Base-by-base conservation (phyloP, 2,888 invertebrate genomes). In the Parnassius orleans region DNA sequence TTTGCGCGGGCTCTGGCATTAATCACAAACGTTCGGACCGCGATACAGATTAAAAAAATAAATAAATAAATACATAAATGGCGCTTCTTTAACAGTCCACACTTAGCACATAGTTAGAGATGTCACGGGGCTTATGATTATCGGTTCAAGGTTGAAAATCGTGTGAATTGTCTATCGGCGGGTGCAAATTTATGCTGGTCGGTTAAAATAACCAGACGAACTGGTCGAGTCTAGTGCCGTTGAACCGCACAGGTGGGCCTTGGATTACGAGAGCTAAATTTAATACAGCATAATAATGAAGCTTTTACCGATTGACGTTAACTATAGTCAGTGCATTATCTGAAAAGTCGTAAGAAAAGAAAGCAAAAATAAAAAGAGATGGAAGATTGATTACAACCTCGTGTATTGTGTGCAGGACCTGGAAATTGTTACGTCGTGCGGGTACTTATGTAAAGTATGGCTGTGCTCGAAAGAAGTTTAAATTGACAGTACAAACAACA, bases 171-270 rank as follows among this genome's bases (percentile, higher is more conserved):
- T 72, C 68, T 72, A 78, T 76, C 77, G 83, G 80, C 79, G 81
- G 75, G 81, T 82, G 83, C 84, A 84, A 81, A 85, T 79, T 80
- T 80, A 81, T 74, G 76, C 78, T 80, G 81, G 80, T 73, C 72
- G 77, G 81, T 84, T 71, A 71, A 74, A 70, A 73, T 83, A 84
- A 88, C 88, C 84, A 86, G 89, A 83, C 80, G 71, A 75, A 87
- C 88, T 82, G 87, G 89, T 87, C 78, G 77, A 75, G 76, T 75
- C 74, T 85, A 87, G 87, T 84, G 86, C 82, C 88, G 87, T 83
- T 90, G 89, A 90, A 90, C 89, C 82, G 81, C 80, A 80, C 85
- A 84, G 86, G 85, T 84, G 87, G 87, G 84, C 87, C 85, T 86
- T 88, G 89, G 84, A 85, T 86, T 84, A 87, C 82, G 84, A 83